Conservation (phyloP, 2,113 vertebrate genomes). For the Bos javanicus region DNA sequence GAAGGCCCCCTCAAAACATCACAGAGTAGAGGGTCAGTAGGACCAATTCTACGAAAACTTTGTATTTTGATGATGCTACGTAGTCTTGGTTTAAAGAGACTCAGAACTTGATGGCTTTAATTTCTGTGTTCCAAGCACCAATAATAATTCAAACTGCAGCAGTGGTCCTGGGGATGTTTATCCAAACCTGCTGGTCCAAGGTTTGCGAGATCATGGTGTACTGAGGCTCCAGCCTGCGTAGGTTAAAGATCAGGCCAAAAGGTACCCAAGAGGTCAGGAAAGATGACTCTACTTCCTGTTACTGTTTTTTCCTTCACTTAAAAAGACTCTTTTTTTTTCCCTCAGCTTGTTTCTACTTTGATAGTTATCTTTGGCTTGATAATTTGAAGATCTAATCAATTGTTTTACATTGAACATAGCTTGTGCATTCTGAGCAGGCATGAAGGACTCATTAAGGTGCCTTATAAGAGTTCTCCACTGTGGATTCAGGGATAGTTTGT, state of each 20-base stretch:
- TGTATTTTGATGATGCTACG: neutral
- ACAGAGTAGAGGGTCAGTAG: neutral
- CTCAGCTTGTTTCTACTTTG: neutral
- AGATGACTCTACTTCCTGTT: constrained; percentile 1
- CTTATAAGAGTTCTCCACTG: neutral
- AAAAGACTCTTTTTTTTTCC: neutral
- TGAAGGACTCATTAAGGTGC: neutral
- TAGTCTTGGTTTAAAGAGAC: neutral
- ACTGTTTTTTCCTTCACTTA: neutral
- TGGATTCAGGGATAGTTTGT: neutral
- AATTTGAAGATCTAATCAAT: neutral
- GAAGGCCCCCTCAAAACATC: neutral
- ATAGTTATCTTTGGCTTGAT: neutral
- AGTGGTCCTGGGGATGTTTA: neutral
- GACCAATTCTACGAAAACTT: neutral
- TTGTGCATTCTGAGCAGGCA: neutral
- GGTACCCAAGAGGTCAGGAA: neutral
- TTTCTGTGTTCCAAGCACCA: neutral
- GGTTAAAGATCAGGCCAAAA: neutral
- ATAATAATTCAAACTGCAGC: neutral
- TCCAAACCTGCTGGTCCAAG: neutral
- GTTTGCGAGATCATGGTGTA: neutral
- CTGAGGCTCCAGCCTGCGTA: neutral
- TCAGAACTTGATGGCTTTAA: neutral
- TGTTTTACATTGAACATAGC: neutral